Conservation (phyloP, 2,888 invertebrate species). For the Capitulum mitella region DNA sequence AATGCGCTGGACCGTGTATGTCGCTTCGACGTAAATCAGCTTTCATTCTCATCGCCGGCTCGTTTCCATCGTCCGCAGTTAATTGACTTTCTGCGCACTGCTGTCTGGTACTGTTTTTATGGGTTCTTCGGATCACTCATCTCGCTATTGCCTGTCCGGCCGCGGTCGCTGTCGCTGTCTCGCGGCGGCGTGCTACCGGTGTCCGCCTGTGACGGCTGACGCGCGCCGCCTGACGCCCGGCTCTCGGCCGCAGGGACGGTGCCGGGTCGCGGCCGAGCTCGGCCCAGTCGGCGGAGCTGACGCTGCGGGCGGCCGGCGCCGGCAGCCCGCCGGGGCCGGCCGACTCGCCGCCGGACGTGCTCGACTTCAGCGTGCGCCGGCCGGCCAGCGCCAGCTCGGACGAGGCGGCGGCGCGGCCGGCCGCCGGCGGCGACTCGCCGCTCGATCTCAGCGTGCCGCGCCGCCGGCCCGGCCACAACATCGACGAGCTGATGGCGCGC, state of each 20-base stretch:
- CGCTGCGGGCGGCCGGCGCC: background rate
- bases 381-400: conserved; percentile 27
- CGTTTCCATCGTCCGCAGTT: too few species aligned
- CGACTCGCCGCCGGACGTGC: conserved; percentile 34
- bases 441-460: conserved; percentile 36
- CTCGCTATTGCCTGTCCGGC: too few species aligned
- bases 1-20: too few species aligned
- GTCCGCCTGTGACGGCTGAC: background rate
- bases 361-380: conserved; percentile 34
- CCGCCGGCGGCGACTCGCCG: conserved; percentile 31
- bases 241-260: conserved; percentile 9
- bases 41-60: too few species aligned
- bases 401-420: conserved; percentile 1
- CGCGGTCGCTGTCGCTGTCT: too few species aligned
- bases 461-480: conserved; percentile 32
- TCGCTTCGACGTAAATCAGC: too few species aligned
- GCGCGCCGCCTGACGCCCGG: background rate
- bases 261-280: conserved; percentile 14
- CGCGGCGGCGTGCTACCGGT: too few species aligned
- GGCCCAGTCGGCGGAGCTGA: background rate
- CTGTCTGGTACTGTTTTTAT: too few species aligned
- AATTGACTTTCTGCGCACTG: too few species aligned
- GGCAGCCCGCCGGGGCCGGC: conserved; percentile 11
- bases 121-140: too few species aligned
- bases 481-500: conserved; percentile 34